Base-by-base conservation (phyloP, 1,140 invertebrate genomes). In the Drosophila parabipectinata region DNA sequence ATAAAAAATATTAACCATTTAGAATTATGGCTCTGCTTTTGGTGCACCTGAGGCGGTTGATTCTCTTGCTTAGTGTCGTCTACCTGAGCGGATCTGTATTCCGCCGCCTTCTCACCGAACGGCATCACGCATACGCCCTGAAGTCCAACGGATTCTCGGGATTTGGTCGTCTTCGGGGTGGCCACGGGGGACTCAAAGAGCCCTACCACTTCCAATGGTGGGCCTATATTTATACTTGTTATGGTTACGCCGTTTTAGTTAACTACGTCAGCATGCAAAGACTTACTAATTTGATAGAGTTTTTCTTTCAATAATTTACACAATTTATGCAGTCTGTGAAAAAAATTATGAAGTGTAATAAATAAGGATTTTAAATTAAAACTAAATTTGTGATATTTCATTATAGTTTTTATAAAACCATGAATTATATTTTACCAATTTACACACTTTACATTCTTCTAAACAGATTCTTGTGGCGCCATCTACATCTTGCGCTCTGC, bases 191-290 rank as follows among this genome's bases (percentile, higher is more conserved):
- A 56, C 37, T 53, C n/a, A 79, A 75, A 69, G 81, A 84, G 45
- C 77, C 81, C 18, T 24, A 85, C 34, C 90, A 91, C 58, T 90
- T 91, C 56, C 90, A 91, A n/a, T 90, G 79, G 81, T 91, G 90
- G 90, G 90, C 90, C n/a, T 91, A 91, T 44, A 91, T 91, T 8
- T 91, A 91, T 30, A 85, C 80, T 12, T 83, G 79, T 15, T 91
- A 91, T 28, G 60, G 77, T 10, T 91, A 91, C 52, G 15, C 71
- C 1, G 64, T 91, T 9, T 58, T 91, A 24, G 71, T 90, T 21
- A 91, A 91, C 66, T 91, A 88, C 57, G 85, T 85, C 7, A 82
- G 44, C 30, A 64, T 79, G 71, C 75, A 79, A 1, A 77, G 82
- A 9, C 52, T 91, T 4, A 91, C 84, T 15, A 91, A 91, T 26